Conservation (phyloP, 2,113 vertebrate species). For the Bubo bubo region DNA sequence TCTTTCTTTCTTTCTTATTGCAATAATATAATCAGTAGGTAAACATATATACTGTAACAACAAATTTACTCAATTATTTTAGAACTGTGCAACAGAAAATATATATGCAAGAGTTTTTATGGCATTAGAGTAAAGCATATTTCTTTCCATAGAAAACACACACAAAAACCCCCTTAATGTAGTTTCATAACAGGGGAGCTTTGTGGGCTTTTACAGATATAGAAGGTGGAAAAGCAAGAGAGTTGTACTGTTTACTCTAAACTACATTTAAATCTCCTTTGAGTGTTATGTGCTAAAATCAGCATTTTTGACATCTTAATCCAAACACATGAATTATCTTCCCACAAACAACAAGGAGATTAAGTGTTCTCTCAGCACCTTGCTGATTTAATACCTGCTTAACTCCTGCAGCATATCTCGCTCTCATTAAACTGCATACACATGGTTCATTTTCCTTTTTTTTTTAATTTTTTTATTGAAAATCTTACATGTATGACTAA, state of each 20-base stretch:
- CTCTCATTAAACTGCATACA: constrained; percentile 39
- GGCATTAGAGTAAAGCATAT: not conserved
- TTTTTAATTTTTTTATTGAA: constrained; percentile 49
- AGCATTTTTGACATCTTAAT: constrained; percentile 34
- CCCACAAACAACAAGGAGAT: constrained; percentile 11
- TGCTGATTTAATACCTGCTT: constrained; percentile 23
- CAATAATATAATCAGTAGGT: not conserved
- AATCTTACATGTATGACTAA: constrained; percentile 70
- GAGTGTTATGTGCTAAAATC: not conserved
- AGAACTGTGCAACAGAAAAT: not conserved
- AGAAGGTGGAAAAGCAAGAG: not conserved
- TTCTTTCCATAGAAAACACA: not conserved
- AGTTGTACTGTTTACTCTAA: not conserved
- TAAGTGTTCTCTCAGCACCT: constrained; percentile 14
- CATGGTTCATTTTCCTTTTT: not conserved
- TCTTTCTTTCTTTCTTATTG: not conserved
- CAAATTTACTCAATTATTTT: not conserved
- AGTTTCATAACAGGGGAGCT: not conserved
- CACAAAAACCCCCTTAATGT: rapidly evolving
- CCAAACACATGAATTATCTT: constrained; percentile 24
- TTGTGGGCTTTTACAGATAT: not conserved
- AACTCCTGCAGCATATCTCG: not conserved
- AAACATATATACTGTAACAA: not conserved
- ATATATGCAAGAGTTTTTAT: not conserved
- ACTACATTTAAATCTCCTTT: not conserved